Conservation (phyloP, 2,113 vertebrate species). For the Thalassarche chlororhynchos region DNA sequence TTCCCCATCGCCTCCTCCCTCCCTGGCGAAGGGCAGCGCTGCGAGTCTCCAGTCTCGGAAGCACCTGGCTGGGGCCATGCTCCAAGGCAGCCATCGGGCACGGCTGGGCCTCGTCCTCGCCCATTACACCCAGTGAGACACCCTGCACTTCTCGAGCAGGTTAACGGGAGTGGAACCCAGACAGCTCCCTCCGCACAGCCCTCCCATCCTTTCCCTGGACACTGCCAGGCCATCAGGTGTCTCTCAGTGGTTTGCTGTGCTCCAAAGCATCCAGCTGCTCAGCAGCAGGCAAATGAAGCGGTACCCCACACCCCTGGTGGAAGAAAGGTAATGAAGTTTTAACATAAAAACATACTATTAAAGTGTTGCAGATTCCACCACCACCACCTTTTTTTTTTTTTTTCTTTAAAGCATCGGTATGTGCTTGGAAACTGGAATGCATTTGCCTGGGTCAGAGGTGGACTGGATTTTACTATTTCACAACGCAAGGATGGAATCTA, state of each 20-base stretch:
- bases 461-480: neutral
- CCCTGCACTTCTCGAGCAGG: neutral
- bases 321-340: neutral
- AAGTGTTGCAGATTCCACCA: neutral
- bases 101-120: neutral
- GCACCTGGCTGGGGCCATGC: neutral
- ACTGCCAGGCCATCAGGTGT: neutral
- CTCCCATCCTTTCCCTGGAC: neutral
- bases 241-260: neutral
- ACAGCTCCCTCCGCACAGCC: neutral
- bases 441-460: neutral
- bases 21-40: rapidly evolving
- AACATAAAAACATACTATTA: neutral
- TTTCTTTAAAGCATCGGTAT: neutral
- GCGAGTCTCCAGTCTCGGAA: neutral
- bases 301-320: neutral
- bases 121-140: neutral
- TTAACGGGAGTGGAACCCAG: neutral
- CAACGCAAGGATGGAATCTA: neutral
- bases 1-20: neutral
- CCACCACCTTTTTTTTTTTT: too few relatives aligned
- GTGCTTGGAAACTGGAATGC: neutral
- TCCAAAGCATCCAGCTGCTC: neutral
- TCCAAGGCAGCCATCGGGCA: neutral
- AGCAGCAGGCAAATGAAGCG: neutral